Evolutionary conservation across 2,888 invertebrate species (phyloP), one percentile per base, ranked within the genome.

Genomic region (Stenurella melanura): DNA sequence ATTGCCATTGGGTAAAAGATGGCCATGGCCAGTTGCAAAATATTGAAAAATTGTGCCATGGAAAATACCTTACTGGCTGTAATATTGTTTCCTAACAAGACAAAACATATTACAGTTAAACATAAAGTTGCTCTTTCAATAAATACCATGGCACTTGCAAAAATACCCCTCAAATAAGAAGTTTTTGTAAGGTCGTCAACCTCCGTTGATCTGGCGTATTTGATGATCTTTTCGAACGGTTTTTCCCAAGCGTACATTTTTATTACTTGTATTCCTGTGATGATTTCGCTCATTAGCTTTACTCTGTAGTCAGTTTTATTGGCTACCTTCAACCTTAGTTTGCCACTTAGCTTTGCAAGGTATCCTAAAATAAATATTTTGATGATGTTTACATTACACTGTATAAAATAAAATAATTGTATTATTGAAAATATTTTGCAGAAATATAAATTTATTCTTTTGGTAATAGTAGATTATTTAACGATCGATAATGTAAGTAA

Each of bases 71-170:
- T 87, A 56, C 85, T 83, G 0, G 86, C 92, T 7, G 90, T 89
- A 81, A 91, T 86, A 17, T 79, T 79, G 76, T 90, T 86, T 30
- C 95, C 95, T 80, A 93, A 89, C 1, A 96, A 90, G 11, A 95
- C 94, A 85, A 94, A 96, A 0, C 94, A 92, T 54, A 96, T 90
- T 67, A 97, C 92, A 0, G 96, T 96, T 70, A 96, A 92, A 86
- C 94, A 96, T 15, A 97, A 91, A 0, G 97, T 95, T 42, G 96
- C 92, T 81, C 97, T 93, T 84, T 96, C 95, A 0, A 96, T 95
- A 87, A 96, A 96, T 57, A 97, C 94, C 86, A 92, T 88, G 80
- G 92, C 87, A 0, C 93, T 93, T 19, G 92, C 89, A 11, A 92
- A 93, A 82, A 93, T 92, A 0, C 93, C 94, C 86, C 92, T 91